Evolutionary conservation across 2,113 vertebrate genomes (phyloP).

Genomic region (Brachypteracias leptosomus): DNA sequence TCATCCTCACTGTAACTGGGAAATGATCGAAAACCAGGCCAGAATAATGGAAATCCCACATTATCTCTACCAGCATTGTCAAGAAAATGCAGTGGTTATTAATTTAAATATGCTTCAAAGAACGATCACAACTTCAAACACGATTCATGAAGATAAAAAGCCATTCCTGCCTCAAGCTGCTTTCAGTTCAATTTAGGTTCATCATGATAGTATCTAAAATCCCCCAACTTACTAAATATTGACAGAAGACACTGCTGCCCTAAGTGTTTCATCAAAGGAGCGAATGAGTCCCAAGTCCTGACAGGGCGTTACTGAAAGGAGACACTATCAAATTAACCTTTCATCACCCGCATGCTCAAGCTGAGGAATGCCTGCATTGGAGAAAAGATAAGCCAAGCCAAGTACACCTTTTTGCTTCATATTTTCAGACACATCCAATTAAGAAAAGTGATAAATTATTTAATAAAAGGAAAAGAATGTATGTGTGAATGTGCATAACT

Average conservation of each 20-base stretch:
- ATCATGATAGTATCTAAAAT: background rate
- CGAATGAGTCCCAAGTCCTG: background rate
- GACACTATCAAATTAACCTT: background rate
- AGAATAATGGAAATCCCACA: conserved; percentile 25
- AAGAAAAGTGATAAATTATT: background rate
- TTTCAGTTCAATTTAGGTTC: conserved; percentile 46
- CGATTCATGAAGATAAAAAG: conserved; percentile 51
- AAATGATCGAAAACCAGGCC: conserved; percentile 23
- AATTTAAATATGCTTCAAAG: conserved; percentile 50
- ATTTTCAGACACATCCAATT: background rate
- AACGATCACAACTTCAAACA: conserved; percentile 40
- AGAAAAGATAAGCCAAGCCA: background rate
- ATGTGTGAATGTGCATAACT: background rate
- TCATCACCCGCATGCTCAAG: background rate
- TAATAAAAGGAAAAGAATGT: background rate
- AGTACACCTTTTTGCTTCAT: background rate
- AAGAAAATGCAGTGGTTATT: conserved; percentile 54
- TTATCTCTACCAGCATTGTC: conserved; percentile 36
- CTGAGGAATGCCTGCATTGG: background rate
- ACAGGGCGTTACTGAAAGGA: background rate
- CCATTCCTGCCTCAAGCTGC: conserved; percentile 22
- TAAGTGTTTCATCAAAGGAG: conserved; percentile 5
- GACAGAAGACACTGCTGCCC: conserved; percentile 7
- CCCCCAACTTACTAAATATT: background rate
- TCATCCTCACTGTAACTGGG: background rate